Percentiles rank a stretch among this genome's conserved stretches.
Conservation (phyloP, 2,113 vertebrate species). For the Notothenia rossii region DNA sequence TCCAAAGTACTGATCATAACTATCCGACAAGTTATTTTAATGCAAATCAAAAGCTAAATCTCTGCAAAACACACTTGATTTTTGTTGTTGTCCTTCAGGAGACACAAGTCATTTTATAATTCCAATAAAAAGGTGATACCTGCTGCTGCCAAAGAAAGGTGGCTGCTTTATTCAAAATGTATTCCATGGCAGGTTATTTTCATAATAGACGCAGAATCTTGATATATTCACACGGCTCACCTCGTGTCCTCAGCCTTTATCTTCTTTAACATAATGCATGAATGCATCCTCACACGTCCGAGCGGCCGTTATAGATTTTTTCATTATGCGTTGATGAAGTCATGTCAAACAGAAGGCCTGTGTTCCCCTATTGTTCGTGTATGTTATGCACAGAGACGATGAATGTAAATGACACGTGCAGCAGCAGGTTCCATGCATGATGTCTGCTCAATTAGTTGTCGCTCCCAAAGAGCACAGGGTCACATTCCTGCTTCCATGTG, state of each 20-base stretch:
- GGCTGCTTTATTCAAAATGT: neutral
- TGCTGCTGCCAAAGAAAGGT: neutral
- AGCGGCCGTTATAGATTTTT: conserved; percentile 40
- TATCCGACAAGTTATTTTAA: neutral
- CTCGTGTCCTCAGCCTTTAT: neutral
- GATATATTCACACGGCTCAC: conserved; percentile 9
- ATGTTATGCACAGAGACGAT: conserved; percentile 41
- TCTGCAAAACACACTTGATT: too few species aligned
- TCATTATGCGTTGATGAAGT: conserved; percentile 32
- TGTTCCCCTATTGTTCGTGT: neutral
- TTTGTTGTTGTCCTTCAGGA: neutral
- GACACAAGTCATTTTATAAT: neutral
- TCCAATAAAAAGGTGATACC: neutral
- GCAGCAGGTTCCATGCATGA: conserved; percentile 26
- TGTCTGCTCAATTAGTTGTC: conserved; percentile 37
- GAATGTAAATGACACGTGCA: conserved; percentile 53
- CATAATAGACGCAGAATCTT: neutral
- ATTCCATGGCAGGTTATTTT: neutral
- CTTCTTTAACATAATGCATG: conserved; percentile 35
- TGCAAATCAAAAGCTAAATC: neutral
- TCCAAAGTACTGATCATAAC: too few species aligned
- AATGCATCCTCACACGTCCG: conserved; percentile 53
- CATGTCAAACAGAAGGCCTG: conserved; percentile 18
- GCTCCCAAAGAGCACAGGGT: neutral
- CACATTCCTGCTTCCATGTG: conserved; percentile 17